Evolutionary conservation across 2,888 invertebrate species (phyloP).

Genomic region (Polydrusus tereticollis): DNA sequence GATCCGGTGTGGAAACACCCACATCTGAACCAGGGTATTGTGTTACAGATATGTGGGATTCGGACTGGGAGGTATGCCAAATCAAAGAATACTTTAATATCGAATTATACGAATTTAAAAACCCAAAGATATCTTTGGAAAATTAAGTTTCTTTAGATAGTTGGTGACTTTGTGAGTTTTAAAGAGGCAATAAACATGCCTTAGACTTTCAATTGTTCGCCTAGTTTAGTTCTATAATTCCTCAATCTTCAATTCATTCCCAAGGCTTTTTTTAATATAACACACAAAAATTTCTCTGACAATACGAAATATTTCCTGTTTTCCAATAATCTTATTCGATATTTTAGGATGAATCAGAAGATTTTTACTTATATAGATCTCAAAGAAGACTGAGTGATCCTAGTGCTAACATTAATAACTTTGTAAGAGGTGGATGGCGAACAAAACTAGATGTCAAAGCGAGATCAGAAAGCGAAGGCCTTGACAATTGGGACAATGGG

Average conservation of each 20-base stretch:
- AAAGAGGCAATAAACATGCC: background rate
- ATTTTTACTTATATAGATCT: conserved; percentile 81
- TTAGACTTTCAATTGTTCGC: no score
- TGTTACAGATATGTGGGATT: conserved; percentile 90
- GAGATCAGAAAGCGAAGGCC: conserved; percentile 92
- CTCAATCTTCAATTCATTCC: no score
- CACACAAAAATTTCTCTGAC: no score
- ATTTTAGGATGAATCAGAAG: conserved; percentile 80
- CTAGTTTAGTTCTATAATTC: no score
- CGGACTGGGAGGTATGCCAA: conserved; percentile 77
- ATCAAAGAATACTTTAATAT: background rate
- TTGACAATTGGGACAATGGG: conserved; percentile 87
- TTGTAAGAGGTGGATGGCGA: conserved; percentile 86
- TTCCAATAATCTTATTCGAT: background rate
- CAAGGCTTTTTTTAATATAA: no score
- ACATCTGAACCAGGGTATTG: conserved; percentile 89
- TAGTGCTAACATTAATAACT: conserved; percentile 89
- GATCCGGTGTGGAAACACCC: conserved; percentile 95
- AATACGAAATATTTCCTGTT: no score
- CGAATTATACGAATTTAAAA: background rate
- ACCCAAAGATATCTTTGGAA: no score
- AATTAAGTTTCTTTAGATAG: no score
- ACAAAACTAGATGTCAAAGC: conserved; percentile 78
- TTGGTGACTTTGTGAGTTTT: no score
- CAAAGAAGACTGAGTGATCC: conserved; percentile 93